These are phyloP conservation scores for Reticulitermes speratus DNA, from an alignment of 1,140 invertebrate genomes.

Conservation along the genomic window DNA sequence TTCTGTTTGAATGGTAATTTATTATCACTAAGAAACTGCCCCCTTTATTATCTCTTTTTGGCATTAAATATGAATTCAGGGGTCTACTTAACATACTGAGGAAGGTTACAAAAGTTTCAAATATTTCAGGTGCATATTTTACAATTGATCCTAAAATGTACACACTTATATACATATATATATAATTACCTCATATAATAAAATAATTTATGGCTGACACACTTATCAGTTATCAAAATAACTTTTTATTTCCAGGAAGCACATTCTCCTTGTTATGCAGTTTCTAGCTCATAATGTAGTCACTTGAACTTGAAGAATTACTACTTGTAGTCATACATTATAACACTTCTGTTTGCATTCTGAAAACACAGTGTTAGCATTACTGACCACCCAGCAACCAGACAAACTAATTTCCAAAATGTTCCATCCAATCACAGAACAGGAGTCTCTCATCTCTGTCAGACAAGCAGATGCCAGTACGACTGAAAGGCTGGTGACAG, in stretches of 20 bases:
- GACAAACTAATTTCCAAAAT: neutral
- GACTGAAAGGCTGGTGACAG: too few relatives aligned
- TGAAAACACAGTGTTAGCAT: too few relatives aligned
- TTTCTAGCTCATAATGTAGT: neutral
- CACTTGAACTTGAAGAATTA: neutral
- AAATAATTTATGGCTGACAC: neutral
- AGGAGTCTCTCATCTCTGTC: too few relatives aligned
- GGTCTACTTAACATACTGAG: neutral
- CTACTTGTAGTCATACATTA: neutral
- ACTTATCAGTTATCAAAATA: neutral
- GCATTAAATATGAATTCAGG: neutral
- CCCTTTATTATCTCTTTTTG: neutral
- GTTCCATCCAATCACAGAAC: too few relatives aligned
- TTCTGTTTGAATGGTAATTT: neutral
- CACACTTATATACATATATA: constrained; percentile 4
- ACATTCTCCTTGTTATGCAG: neutral
- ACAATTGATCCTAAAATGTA: constrained; percentile 5
- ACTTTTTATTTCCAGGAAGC: neutral
- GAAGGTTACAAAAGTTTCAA: constrained; percentile 11
- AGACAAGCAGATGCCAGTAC: too few relatives aligned
- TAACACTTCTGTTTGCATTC: neutral
- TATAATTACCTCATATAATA: neutral
- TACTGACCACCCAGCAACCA: neutral
- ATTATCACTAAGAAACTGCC: neutral
- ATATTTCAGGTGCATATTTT: neutral